phyloP scores from a whole-genome alignment of 2,113 vertebrate genomes.

The Hepsetus odoe region DNA sequence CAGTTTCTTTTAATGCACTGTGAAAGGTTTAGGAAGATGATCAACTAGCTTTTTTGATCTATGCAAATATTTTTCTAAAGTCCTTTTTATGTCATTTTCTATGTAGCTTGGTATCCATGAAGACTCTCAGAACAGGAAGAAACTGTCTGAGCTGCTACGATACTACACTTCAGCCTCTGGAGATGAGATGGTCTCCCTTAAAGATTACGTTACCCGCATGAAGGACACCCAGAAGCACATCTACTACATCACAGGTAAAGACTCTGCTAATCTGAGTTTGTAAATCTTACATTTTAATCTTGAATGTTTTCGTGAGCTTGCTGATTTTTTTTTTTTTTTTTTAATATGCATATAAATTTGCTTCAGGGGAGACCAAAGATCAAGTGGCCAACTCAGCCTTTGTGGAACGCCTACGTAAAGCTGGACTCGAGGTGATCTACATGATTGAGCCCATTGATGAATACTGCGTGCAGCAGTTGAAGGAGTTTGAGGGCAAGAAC shows the following conservation, averaged over 20 bases:
- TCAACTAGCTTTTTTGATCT: background rate
- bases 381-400: conserved; percentile 83
- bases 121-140: conserved; percentile 95
- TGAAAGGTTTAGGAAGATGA: background rate
- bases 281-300: background rate
- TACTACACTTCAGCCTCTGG: conserved; percentile 94
- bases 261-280: background rate
- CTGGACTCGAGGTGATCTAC: conserved; percentile 81
- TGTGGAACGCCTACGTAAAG: conserved; percentile 79
- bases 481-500: conserved; percentile 81
- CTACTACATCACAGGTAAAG: conserved; percentile 93
- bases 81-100: background rate
- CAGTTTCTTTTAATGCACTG: background rate
- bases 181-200: conserved; percentile 95
- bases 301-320: background rate
- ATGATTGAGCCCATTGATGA: conserved; percentile 85
- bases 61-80: background rate
- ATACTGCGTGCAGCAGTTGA: conserved; percentile 83
- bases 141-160: conserved; percentile 88
- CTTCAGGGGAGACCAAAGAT: conserved; percentile 79
- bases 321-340: too few relatives aligned
- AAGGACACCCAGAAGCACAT: conserved; percentile 98
- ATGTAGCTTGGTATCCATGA: conserved; percentile 94
- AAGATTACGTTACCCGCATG: conserved; percentile 95
- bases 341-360: conserved; percentile 4